Percentiles rank a stretch among this genome's conserved stretches.
phyloP scores from a whole-genome alignment of 2,888 invertebrate genomes.

The Stenoptilia bipunctidactyla region DNA sequence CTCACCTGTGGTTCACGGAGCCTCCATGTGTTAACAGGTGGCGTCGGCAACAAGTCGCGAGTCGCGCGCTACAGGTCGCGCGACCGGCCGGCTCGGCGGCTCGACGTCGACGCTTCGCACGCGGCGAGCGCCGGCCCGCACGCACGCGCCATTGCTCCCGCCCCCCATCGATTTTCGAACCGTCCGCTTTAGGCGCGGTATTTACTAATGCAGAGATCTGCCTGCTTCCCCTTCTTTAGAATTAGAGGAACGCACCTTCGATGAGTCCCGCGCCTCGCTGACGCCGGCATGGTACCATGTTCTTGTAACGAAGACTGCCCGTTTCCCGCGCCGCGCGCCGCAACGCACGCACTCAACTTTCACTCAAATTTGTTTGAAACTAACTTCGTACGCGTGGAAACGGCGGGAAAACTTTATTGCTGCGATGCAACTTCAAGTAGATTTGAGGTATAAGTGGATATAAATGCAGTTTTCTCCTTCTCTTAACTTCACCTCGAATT shows the following conservation, averaged over 20 bases:
- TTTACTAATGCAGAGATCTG: slow-evolving; percentile 56
- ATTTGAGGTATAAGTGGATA: too few relatives aligned
- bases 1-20: slow-evolving; percentile 52
- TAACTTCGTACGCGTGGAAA: neutral
- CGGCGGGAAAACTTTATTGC: too few relatives aligned
- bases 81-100: slow-evolving; percentile 18
- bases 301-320: too few relatives aligned
- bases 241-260: slow-evolving; percentile 24
- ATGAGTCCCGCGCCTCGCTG: too few relatives aligned
- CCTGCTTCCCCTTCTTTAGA: slow-evolving; percentile 40
- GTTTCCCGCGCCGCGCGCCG: too few relatives aligned
- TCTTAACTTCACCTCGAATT: too few relatives aligned
- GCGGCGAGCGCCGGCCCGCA: slow-evolving; percentile 36
- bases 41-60: slow-evolving; percentile 57
- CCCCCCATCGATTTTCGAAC: slow-evolving; percentile 61
- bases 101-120: slow-evolving; percentile 27
- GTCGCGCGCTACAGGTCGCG: slow-evolving; percentile 32
- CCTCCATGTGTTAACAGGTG: slow-evolving; percentile 63
- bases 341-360: too few relatives aligned
- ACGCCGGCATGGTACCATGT: too few relatives aligned
- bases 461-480: too few relatives aligned
- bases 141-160: slow-evolving; percentile 38
- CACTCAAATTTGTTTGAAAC: too few relatives aligned
- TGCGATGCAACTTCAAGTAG: too few relatives aligned
- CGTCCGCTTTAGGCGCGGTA: slow-evolving; percentile 45